Base-by-base conservation (phyloP, 2,888 invertebrate genomes). In the Tetragonisca angustula region DNA sequence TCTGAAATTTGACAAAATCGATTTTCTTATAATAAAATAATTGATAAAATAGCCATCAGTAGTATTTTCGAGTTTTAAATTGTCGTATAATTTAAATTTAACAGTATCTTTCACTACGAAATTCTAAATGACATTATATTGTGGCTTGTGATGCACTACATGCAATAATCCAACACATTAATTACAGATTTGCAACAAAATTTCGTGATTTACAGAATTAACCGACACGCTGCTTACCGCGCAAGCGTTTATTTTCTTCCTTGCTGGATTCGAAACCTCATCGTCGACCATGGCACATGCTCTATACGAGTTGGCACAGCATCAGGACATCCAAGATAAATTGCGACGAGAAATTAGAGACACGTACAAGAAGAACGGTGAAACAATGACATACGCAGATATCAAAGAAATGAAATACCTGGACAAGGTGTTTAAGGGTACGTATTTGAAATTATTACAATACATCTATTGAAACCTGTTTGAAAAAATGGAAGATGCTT, bases 371-470 rank as follows among this genome's bases (percentile, higher is more conserved):
- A 90, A 91, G 68, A 89, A 92, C 72, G 87, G 92, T 5, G 94
- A 93, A 9, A 85, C 17, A 21, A 81, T 95, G 2, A 93, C 92
- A 0, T 95, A 95, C 78, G 94, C 95, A 27, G 90, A 91, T 3
- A 83, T 95, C 2, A 92, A 92, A 62, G 92, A 93, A 52, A 93
- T 95, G 94, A 90, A 92, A 15, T 95, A 95, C 83, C 87, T 95
- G 79, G 94, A 95, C 81, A 93, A 92, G 4, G 71, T 80, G 4
- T 24, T 80, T 5, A 80, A 80, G 61, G 80, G 80, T 71, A 2
- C 77, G 79, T 56, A 54, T 1, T 6, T 1, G 27, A 61, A 43
- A 43, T 43, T 43, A 11, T 9, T 9, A 43, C 9, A 36, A 9
- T 36, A 9, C 9, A 36, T 52, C 19, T 36, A 9, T 1, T 1